Evolutionary conservation across 2,113 vertebrate species (phyloP), one percentile per base, ranked within the genome.

Genomic region (Corynorhinus townsendii): DNA sequence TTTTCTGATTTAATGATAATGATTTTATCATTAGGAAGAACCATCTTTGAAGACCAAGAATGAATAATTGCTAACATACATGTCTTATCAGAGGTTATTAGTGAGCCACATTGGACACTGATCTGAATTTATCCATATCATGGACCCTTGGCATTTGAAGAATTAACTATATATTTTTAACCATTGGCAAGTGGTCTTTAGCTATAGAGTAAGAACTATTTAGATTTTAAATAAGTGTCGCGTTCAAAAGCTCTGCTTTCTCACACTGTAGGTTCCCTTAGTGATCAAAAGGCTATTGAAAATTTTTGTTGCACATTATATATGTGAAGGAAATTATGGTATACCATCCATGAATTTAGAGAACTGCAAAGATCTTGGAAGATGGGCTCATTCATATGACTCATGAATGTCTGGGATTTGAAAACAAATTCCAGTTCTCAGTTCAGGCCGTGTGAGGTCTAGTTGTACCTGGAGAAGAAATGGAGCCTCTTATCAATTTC

Each of bases 201-300:
- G 85, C 49, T 22, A 52, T 47, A 87, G 35, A 94, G 35, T 54
- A 83, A 84, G 86, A 81, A 73, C 30, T 81, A 83, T 66, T 49
- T 77, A 73, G 49, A 69, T 92, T 86, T 93, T 92, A 93, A 95
- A 71, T 90, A 80, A 86, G 38, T 20, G 19, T 45, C 68, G 52
- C 38, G 62, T 83, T 75, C 0, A 82, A 33, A 77, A 56, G 62
- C 45, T 49, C 11, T 10, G 20, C 33, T 38, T 30, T 73, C 33
- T 72, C n/a, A 72, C 85, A 43, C 16, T 66, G 5, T 72, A 62
- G 38, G 35, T 86, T 71, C 76, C n/a, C 71, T 93, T 43, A 54
- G 64, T 83, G 19, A 11, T 90, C 68, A 35, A 52, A 93, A 81
- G 64, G 22, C 81, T 92, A 15, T 47, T 59, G 84, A 52, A 90